Evolutionary conservation across 2,888 invertebrate species (phyloP), one percentile per base, ranked within the genome.

Genomic region (Scaptomyza reducta): DNA sequence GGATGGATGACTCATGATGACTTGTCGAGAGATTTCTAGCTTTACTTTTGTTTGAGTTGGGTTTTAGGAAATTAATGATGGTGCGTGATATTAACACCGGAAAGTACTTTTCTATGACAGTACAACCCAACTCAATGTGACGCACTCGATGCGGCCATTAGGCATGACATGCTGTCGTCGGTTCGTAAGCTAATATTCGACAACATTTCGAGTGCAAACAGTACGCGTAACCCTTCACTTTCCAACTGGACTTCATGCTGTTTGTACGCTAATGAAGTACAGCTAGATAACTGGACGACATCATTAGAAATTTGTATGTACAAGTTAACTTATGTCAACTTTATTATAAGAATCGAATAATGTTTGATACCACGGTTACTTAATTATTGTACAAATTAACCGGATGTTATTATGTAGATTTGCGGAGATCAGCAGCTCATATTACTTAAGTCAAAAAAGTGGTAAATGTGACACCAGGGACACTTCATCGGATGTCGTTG

Each of bases 141-240:
- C 62, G 50, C 68, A 76, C 86, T 82, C 64, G 64, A 73, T 79
- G 70, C 54, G 83, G 77, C 64, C 67, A 85, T 85, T 85, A 82
- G 65, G 69, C 75, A 69, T 66, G 81, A 87, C 81, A 84, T 67
- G 84, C 71, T 72, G 80, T 80, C 77, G 58, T 72, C 77, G 62
- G 61, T 50, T 11, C 40, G 45, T 18, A n/a, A 31, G 33, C 70
- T 76, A 87, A 87, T 87, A 75, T 84, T 83, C 55, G 73, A 68
- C 65, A 72, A 64, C 78, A 65, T 72, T 85, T 82, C 25, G 53
- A 67, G 61, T 59, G 67, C 61, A 77, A 86, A 80, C 84, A 82
- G n/a, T 41, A 49, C 47, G 45, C 64, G 51, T 58, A 60, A 63
- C 60, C 74, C 53, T 51, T 46, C 13, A 71, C 27, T 27, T 11